Conservation (phyloP, 2,113 vertebrate genomes). For the Toxotes chatareus region DNA sequence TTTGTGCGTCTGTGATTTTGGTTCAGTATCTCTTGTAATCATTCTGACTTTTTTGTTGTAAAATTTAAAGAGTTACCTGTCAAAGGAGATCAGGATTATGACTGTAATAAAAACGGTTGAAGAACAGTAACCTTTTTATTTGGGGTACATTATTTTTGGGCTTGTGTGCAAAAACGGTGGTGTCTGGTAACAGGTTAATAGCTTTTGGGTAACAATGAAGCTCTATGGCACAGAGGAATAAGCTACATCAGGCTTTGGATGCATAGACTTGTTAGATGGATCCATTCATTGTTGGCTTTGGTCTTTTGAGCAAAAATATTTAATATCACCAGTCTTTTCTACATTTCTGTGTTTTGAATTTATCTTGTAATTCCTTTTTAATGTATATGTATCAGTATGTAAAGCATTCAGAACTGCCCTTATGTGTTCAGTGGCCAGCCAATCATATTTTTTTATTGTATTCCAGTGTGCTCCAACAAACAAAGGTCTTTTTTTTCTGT, state of each 20-base stretch:
- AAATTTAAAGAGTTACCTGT: constrained; percentile 9
- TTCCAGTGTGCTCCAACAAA: neutral
- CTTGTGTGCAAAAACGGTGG: neutral
- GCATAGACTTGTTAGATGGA: neutral
- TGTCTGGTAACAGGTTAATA: neutral
- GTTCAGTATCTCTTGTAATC: neutral
- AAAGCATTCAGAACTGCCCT: neutral
- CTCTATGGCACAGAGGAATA: neutral
- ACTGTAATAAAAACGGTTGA: neutral
- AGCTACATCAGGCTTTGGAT: neutral
- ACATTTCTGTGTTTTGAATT: neutral
- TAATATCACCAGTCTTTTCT: too few species aligned
- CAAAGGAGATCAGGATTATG: neutral
- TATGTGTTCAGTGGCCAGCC: neutral
- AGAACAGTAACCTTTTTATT: constrained; percentile 23
- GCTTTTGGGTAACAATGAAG: neutral
- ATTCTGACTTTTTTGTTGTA: constrained; percentile 3
- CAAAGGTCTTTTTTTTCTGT: neutral
- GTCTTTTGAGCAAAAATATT: too few species aligned
- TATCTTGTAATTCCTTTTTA: neutral
- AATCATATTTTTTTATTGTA: neutral
- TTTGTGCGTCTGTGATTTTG: neutral
- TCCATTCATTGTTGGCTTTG: neutral
- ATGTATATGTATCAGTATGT: neutral
- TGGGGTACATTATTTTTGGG: constrained; percentile 18